Evolutionary conservation across 92 coral and sea anemone species (phyloP), one percentile per base, ranked within the genome.

Genomic region (Palythoa caribaeorum): DNA sequence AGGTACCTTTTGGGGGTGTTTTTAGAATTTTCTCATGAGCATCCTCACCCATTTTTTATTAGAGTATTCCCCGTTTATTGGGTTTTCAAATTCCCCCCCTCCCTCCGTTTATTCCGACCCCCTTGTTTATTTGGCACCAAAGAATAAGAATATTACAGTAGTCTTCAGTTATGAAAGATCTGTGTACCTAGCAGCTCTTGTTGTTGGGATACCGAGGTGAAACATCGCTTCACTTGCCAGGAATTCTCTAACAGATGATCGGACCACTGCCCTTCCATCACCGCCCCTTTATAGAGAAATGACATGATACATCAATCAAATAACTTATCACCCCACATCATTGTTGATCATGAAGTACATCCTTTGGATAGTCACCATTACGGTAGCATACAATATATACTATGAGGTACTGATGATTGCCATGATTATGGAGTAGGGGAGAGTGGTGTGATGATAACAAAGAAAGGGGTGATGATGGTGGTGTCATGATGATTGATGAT

Each of bases 201-300:
- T 95, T 21, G 99, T 96, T 4, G 99, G 99, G 37, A 96, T 85
- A 16, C 98, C 95, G 12, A 96, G 89, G 71, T 92, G 74, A 73
- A 92, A 87, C 99, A 96, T 94, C 50, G 95, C 99, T 85, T 96
- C 99, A 85, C 99, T 96, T n/a, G 98, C 99, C 14, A 96, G 94
- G 72, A 96, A 96, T 68, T 96, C 99, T 71, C 99, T 85, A 69
- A 94, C 93, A 66, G 99, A 96, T 57, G 99, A 96, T 48, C 99
- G 87, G 36, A 96, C 28, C 16, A 96, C 99, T 36, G 99, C 99
- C 57, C 99, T 91, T 6, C 99, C 99, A 92, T 96, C 99, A 40
- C 98, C 99, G 83, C 74, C 94, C 73, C 99, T 94, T 84, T 15
- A 38, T 47, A 35, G 21, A 38, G 7, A 20, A 78, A 76, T 8